Conservation (phyloP, 2,797 vertebrate species). For the Poeciliopsis turneri region DNA sequence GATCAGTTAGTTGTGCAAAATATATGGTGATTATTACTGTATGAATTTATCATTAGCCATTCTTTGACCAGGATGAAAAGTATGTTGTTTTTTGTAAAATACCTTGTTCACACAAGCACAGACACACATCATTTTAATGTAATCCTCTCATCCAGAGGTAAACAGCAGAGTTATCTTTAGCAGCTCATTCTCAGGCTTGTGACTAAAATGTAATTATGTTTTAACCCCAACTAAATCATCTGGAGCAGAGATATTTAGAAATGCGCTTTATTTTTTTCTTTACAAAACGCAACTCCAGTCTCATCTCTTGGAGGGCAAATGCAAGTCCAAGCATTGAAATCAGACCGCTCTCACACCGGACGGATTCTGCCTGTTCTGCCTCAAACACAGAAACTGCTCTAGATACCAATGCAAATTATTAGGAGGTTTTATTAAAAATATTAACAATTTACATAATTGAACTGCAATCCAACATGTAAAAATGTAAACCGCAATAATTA, state of each 20-base stretch:
- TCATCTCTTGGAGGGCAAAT: neutral
- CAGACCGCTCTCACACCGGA: neutral
- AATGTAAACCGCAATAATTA: neutral
- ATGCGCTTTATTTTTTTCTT: neutral
- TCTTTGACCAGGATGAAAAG: neutral
- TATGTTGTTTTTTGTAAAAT: neutral
- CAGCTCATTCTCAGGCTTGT: neutral
- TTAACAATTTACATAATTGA: neutral
- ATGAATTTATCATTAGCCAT: neutral
- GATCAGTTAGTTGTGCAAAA: slow-evolving; percentile 9
- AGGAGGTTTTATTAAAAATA: too few species aligned
- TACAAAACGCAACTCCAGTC: neutral
- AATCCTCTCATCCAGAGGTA: too few species aligned
- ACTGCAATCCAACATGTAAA: neutral
- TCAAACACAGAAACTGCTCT: neutral
- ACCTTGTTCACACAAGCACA: neutral
- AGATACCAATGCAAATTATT: neutral
- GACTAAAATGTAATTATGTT: neutral
- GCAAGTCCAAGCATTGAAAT: neutral
- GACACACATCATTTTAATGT: neutral
- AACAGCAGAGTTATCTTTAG: neutral
- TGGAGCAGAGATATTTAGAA: neutral
- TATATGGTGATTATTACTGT: neutral
- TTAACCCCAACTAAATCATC: neutral
- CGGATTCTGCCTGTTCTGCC: neutral